phyloP scores from a whole-genome alignment of 2,113 vertebrate species.

The Myanophis thanlyinensis region DNA sequence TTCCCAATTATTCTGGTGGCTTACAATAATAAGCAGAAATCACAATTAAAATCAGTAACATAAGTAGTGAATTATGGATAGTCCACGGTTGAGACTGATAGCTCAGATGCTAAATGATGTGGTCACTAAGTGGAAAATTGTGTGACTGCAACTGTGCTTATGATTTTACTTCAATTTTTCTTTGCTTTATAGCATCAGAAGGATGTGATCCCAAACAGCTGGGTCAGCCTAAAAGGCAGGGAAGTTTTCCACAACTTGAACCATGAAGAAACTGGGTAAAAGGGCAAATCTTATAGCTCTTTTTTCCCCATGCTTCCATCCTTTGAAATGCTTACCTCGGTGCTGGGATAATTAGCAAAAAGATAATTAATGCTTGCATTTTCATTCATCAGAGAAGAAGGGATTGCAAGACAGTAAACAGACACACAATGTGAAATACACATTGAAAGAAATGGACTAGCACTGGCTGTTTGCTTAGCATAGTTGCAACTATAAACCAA shows the following conservation, averaged over 20 bases:
- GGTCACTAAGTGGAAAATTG: background rate
- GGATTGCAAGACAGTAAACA: background rate
- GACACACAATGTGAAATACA: background rate
- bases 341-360: background rate
- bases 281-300: background rate
- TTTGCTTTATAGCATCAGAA: background rate
- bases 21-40: background rate
- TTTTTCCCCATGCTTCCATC: background rate
- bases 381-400: background rate
- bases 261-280: background rate
- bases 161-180: background rate
- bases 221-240: background rate
- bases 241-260: background rate
- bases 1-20: background rate
- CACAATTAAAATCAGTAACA: background rate
- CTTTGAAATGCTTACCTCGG: background rate
- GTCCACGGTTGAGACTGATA: background rate
- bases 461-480: background rate
- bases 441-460: background rate
- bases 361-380: background rate
- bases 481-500: background rate
- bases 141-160: background rate
- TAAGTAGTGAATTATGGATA: background rate
- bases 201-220: background rate
- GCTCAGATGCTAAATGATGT: background rate